These are phyloP conservation scores for Tachuris rubrigastra DNA, from an alignment of 2,113 vertebrate species.

Conservation along the genomic window DNA sequence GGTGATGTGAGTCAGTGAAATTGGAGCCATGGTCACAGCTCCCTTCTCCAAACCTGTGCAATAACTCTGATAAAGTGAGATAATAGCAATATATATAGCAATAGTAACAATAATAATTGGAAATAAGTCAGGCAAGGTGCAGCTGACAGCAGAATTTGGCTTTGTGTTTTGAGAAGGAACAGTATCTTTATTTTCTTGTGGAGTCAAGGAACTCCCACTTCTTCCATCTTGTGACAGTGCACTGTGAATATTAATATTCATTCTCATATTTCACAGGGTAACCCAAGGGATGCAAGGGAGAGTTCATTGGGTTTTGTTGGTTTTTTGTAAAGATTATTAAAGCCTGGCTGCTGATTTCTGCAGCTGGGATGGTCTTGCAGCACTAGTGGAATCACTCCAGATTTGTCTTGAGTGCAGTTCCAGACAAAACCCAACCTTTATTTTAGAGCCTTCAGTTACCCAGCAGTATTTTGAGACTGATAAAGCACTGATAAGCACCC, in stretches of 20 bases:
- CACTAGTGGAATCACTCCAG: neutral
- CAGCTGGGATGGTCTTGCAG: neutral
- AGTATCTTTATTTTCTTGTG: neutral
- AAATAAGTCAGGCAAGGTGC: neutral
- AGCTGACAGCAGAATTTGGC: neutral
- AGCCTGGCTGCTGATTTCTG: neutral
- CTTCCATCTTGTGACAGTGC: neutral
- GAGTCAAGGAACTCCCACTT: neutral
- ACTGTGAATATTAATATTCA: neutral
- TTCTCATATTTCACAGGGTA: neutral
- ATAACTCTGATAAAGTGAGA: too few species aligned
- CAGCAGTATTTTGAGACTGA: neutral
- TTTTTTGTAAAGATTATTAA: neutral
- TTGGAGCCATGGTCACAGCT: neutral
- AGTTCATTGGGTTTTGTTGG: neutral
- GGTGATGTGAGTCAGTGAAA: neutral
- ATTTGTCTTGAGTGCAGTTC: neutral
- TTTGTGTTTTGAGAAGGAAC: neutral
- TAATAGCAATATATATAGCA: too few species aligned
- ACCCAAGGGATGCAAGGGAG: neutral
- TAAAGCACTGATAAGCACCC: neutral
- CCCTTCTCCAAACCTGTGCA: neutral
- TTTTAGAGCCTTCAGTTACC: neutral
- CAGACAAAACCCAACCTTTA: neutral
- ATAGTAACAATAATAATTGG: neutral